A percentile compares a stretch with the other conserved stretches of the same genome.
Conservation (phyloP, 2,113 vertebrate species). For the Channa argus region DNA sequence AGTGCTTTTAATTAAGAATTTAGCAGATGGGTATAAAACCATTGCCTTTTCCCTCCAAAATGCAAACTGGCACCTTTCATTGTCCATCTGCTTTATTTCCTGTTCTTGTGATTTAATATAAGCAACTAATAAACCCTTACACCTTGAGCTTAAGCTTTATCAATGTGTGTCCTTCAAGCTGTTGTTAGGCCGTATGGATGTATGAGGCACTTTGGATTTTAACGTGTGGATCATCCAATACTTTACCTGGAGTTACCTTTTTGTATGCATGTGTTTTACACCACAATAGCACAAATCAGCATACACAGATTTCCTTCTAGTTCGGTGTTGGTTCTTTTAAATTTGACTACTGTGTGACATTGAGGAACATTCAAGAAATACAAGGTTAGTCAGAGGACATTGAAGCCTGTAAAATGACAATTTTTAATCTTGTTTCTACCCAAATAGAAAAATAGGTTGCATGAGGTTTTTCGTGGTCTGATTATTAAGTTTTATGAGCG, state of each 20-base stretch:
- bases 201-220: slow-evolving; percentile 6
- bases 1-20: slow-evolving; percentile 56
- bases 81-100: slow-evolving; percentile 61
- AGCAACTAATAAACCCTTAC: slow-evolving; percentile 45
- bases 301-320: background rate
- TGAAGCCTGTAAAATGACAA: background rate
- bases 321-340: slow-evolving; percentile 12
- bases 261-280: background rate
- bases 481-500: slow-evolving; percentile 26
- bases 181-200: background rate
- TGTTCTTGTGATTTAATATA: slow-evolving; percentile 51
- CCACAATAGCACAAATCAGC: background rate
- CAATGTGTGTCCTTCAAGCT: slow-evolving; percentile 9
- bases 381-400: background rate
- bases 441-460: slow-evolving; percentile 9
- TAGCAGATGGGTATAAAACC: slow-evolving; percentile 58
- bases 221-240: background rate
- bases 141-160: slow-evolving; percentile 23
- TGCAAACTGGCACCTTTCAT: slow-evolving; percentile 59
- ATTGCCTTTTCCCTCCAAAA: slow-evolving; percentile 31
- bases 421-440: background rate
- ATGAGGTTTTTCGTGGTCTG: slow-evolving; percentile 6
- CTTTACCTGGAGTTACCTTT: background rate
- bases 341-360: background rate
- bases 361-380: slow-evolving; percentile 1